Percentiles rank a stretch among this genome's conserved stretches.
These are phyloP conservation scores for Steinernema scapterisci DNA, from an alignment of 2,888 invertebrate species.

Conservation along the genomic window DNA sequence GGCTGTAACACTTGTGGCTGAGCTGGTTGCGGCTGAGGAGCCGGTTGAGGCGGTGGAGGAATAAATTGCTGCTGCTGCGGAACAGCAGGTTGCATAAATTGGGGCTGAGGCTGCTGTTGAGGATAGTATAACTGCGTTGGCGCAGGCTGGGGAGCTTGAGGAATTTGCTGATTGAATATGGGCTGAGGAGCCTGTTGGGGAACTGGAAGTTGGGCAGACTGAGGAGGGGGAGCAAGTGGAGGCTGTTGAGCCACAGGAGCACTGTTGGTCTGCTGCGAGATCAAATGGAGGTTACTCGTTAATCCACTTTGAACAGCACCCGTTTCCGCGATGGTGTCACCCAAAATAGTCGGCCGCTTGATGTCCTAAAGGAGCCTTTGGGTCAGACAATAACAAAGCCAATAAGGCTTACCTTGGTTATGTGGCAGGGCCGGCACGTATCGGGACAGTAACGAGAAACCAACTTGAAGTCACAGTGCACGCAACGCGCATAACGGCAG, in stretches of 20 bases:
- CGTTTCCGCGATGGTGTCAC: not conserved
- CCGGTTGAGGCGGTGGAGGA: not conserved
- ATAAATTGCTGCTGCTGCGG: not conserved
- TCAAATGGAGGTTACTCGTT: not conserved
- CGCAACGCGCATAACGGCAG: slow-evolving; percentile 60
- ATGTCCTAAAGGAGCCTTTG: not conserved
- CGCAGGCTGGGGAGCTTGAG: not conserved
- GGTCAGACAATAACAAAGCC: not conserved
- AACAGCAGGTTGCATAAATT: not conserved
- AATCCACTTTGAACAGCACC: not conserved
- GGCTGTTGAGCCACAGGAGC: slow-evolving; percentile 5
- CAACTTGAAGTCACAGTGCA: slow-evolving; percentile 62
- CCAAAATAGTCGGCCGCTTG: slow-evolving; percentile 45
- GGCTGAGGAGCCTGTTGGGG: not conserved
- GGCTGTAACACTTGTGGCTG: slow-evolving; percentile 11
- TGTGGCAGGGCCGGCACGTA: slow-evolving; percentile 30
- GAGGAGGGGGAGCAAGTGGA: not conserved
- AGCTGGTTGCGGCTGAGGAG: slow-evolving; percentile 31
- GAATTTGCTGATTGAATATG: not conserved
- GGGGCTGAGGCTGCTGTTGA: not conserved
- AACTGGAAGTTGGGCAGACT: not conserved
- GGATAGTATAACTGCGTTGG: slow-evolving; percentile 30
- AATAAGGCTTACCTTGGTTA: not conserved
- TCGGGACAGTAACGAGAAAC: slow-evolving; percentile 51
- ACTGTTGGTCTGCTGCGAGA: slow-evolving; percentile 20